Evolutionary conservation across 1,140 invertebrate species (phyloP), one percentile per base, ranked within the genome.

Genomic region (Sinella curviseta): DNA sequence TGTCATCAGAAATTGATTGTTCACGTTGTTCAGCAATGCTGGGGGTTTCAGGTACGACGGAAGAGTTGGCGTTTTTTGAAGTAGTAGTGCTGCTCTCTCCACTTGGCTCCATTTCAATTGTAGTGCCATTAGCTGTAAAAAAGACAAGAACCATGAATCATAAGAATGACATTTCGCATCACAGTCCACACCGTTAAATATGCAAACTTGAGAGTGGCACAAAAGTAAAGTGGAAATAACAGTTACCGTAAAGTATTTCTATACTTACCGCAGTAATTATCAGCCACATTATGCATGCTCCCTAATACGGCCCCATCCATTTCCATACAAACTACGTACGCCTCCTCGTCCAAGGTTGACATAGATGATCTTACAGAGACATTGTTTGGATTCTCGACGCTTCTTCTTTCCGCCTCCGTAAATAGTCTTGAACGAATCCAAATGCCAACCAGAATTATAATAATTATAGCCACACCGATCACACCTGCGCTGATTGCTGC

Each of bases 381-480:
- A 26, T 75, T 54, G 39, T 75, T 75, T 4, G 35, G 34, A 75
- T 75, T 36, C 24, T 36, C 39, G 35, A 14, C 24, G 28, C 35
- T 75, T 24, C 74, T 36, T 3, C 65, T 12, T 16, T 70, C 65
- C 31, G 26, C 26, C 4, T 17, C 57, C 30, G 31, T 30, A 28
- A 39, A 75, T 4, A 75, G 34, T 78, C 65, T 60, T 26, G 73
- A 80, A 28, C 74, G 34, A 65, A 82, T 79, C 78, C 78, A 79
- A 65, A 82, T 77, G 8, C 60, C 77, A 1, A 82, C 26, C 20
- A 82, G 35, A 20, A 82, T 77, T 36, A 79, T 74, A n/a, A 74
- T 39, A 31, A 77, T 82, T 16, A 82, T 74, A n/a, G 70, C 26
- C 0, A 82, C 77, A 4, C 81, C 81, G 48, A 76, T 65, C 2